Base-by-base conservation (phyloP, 2,113 vertebrate genomes). In the Eupsittula cactorum region DNA sequence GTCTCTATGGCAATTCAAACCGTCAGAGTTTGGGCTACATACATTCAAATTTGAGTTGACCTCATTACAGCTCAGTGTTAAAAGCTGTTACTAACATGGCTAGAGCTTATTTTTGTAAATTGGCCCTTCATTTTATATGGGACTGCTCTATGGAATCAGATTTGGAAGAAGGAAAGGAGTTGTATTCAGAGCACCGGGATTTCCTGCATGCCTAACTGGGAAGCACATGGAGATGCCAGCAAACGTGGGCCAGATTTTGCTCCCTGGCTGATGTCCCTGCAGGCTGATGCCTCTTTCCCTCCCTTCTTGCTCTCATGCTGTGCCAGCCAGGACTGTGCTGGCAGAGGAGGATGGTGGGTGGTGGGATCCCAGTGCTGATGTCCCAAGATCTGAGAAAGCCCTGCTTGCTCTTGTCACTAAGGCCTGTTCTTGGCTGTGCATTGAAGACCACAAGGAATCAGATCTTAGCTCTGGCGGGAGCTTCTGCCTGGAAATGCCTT, bases 1-100 rank as follows among this genome's bases (percentile, higher is more conserved):
- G 63, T 21, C 67, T 90, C 63, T 65, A 53, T 67, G 87, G 84
- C 87, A 95, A 96, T 96, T 84, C 63, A 67, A 49, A 27, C 25
- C 31, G n/a, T 39, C 86, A 37, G 62, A 80, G 37, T 8, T 89
- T 31, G n/a, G 44, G n/a, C 62, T 76, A 84, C 49, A 11, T n/a
- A 35, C 17, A 9, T 70, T 92, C 79, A 78, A 62, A 86, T 90
- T 83, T 81, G 57, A 82, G 44, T 57, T 91, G 73, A 80, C 70
- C 90, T 95, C 19, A 2, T 82, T 82, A 88, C 35, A 86, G 55
- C 50, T 94, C 21, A 11, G 13, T 41, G 42, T 82, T 88, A 95
- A 86, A 93, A 92, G 62, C 39, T 49, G 49, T 71, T 74, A 50
- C 47, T 33, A 44, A 83, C 29, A 28, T 52, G 69, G n/a, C 33